Evolutionary conservation across 1,140 invertebrate species (phyloP).

Genomic region (Mylabris phalerata): DNA sequence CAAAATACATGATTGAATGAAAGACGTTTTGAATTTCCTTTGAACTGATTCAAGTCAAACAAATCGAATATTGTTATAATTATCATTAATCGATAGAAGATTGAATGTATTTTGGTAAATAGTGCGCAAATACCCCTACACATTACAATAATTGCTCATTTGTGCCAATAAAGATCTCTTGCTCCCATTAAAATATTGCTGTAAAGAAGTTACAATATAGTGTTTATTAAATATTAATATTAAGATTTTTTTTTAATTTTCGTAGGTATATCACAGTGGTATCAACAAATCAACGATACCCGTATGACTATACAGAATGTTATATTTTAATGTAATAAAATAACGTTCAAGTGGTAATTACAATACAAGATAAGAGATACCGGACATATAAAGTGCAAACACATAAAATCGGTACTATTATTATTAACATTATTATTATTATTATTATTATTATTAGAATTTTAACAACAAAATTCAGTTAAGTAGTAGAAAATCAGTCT

Average conservation of each 20-base stretch:
- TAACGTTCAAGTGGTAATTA: conserved; percentile 5
- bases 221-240: conserved; percentile 5
- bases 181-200: conserved; percentile 35
- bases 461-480: conserved; percentile 20
- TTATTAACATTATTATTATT: background rate
- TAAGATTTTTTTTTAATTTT: background rate
- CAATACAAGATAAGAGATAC: background rate
- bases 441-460: background rate
- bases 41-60: background rate
- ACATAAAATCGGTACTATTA: conserved; percentile 10
- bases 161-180: conserved; percentile 32
- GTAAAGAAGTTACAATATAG: conserved; percentile 16
- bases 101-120: conserved; percentile 17
- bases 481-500: conserved; percentile 42
- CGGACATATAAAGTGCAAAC: conserved; percentile 19
- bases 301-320: conserved; percentile 10
- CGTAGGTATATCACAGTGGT: conserved; percentile 27
- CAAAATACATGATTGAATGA: conserved; percentile 11
- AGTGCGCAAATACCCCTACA: conserved; percentile 22
- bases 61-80: background rate
- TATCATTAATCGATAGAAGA: background rate
- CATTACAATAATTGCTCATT: conserved; percentile 33
- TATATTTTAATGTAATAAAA: conserved; percentile 1
- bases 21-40: conserved; percentile 14
- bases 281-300: conserved; percentile 21